Conservation (phyloP, 2,888 invertebrate species). For the Agrilus biguttatus region DNA sequence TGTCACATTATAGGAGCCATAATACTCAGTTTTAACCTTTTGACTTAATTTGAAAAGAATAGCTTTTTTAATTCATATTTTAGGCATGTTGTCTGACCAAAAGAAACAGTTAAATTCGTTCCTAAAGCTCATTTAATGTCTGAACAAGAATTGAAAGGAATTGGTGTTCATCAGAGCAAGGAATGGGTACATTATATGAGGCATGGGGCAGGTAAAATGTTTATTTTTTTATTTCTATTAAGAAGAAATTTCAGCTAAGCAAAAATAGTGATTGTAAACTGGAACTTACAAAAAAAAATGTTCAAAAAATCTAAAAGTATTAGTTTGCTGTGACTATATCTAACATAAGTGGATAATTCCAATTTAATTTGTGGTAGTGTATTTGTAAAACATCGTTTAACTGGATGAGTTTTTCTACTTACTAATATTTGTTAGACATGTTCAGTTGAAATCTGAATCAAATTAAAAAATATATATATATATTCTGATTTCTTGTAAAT, state of each 20-base stretch:
- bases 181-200: constrained; percentile 98
- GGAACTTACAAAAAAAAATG: neutral
- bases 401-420: too few species aligned
- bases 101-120: constrained; percentile 78
- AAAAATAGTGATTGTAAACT: too few species aligned
- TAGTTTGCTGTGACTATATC: too few species aligned
- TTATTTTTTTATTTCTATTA: neutral
- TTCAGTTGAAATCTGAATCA: too few species aligned
- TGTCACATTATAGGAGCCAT: constrained; percentile 5
- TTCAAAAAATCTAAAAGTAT: neutral
- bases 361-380: too few species aligned
- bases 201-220: constrained; percentile 68
- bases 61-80: constrained; percentile 14
- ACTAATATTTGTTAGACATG: too few species aligned
- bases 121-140: constrained; percentile 89
- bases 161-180: constrained; percentile 91
- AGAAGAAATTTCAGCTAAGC: neutral
- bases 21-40: neutral
- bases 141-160: constrained; percentile 84
- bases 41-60: neutral
- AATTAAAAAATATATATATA: too few species aligned
- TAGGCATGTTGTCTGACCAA: constrained; percentile 90
- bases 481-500: neutral
- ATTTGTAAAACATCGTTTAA: too few species aligned
- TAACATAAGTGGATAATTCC: too few species aligned